Percentiles rank a stretch among this genome's conserved stretches.
Conservation (phyloP, 2,888 invertebrate species). For the Eristalis intricaria region DNA sequence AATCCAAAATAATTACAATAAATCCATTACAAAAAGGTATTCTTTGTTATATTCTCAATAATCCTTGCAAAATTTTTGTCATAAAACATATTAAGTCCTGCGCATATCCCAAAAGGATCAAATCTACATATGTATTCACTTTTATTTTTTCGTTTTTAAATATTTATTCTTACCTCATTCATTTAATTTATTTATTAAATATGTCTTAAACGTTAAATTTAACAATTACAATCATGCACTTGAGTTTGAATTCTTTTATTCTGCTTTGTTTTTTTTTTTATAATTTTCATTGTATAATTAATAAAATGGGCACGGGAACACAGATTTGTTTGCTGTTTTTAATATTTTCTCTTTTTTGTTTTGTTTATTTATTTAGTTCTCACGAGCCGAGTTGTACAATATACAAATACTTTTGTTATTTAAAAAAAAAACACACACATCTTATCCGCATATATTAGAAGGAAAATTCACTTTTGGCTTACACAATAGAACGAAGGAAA, state of each 20-base stretch:
- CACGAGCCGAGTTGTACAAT: slow-evolving; percentile 70
- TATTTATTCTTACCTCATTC: slow-evolving; percentile 39
- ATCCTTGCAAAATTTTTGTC: slow-evolving; percentile 43
- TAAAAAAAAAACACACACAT: slow-evolving; percentile 5
- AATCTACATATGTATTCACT: slow-evolving; percentile 22
- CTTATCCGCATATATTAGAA: slow-evolving; percentile 29
- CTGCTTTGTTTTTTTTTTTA: neutral
- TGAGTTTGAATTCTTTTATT: slow-evolving; percentile 53
- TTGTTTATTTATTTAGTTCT: slow-evolving; percentile 53
- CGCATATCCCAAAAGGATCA: slow-evolving; percentile 43
- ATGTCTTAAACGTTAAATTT: slow-evolving; percentile 65
- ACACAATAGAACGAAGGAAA: slow-evolving; percentile 15
- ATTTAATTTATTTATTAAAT: slow-evolving; percentile 63
- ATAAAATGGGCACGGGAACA: slow-evolving; percentile 66
- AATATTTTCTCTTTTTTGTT: slow-evolving; percentile 9
- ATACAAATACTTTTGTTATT: slow-evolving; percentile 48
- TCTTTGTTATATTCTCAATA: slow-evolving; percentile 50
- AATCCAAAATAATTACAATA: slow-evolving; percentile 71
- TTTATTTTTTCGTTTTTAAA: neutral
- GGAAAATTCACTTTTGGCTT: slow-evolving; percentile 40
- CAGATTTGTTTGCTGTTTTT: slow-evolving; percentile 61
- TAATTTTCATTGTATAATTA: slow-evolving; percentile 56
- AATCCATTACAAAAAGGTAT: slow-evolving; percentile 67
- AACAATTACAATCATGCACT: slow-evolving; percentile 70
- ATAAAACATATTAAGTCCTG: slow-evolving; percentile 65